Base-by-base conservation (phyloP, 2,888 invertebrate species). In the Ctena decussata region DNA sequence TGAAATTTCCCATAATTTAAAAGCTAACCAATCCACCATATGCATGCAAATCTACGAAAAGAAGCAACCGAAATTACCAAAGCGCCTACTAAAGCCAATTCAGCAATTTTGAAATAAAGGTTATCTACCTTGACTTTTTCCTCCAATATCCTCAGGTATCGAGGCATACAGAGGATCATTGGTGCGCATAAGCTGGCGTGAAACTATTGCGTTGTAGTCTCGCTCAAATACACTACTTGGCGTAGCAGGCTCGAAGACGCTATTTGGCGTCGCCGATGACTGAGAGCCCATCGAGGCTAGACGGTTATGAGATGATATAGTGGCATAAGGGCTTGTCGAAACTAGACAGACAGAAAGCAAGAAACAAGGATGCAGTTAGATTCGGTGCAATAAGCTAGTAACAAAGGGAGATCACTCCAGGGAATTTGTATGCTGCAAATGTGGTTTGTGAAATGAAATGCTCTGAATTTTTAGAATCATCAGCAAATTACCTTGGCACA, bases 121-220 rank as follows among this genome's bases (percentile, higher is more conserved):
- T 44, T 60, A 57, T 57, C 76, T 60, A 53, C 81, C 75, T 76
- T 60, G 37, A 15, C 21, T 12, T 39, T 49, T 27, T 49, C 75
- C 76, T 32, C 69, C 69, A n/a, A 77, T 39, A n/a, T 41, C 46
- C 49, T 91, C 92, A 60, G 92, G 89, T 74, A 94, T 94, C 73
- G 93, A 92, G 77, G 93, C 92, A 84, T 93, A 93, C 32, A 92
- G 88, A 35, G 93, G 93, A 75, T 94, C 94, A 81, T 92, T 89
- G 69, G 80, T 90, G 82, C 85, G 88, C 85, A 89, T 77, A 74
- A 91, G 87, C 88, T 91, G 91, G 80, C 91, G 89, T 49, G 90
- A 89, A 27, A 91, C 87, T 69, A 90, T 88, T 30, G 84, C 77
- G 89, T 91, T 91, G 87, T 91, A 91, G 18, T 90, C 89, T 76